phyloP scores from a whole-genome alignment of 64 coral and sea anemone species.

The Pachyseris speciosa region DNA sequence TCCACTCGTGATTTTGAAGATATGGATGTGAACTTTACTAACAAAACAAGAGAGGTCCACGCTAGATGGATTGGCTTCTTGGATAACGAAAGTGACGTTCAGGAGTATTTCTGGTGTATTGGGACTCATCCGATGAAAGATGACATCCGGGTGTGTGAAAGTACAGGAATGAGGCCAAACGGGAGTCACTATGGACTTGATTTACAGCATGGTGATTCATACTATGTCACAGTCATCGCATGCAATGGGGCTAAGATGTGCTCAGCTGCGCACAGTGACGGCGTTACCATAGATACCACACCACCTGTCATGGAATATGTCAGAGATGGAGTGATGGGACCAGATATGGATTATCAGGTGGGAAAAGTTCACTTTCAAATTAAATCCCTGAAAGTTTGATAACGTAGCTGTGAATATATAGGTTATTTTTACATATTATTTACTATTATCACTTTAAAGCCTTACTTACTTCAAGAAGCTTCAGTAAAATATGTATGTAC shows the following conservation, averaged over 20 bases:
- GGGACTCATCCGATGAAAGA: constrained; percentile 79
- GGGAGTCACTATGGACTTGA: constrained; percentile 77
- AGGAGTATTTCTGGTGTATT: constrained; percentile 93
- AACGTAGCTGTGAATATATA: too few relatives aligned
- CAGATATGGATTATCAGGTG: constrained; percentile 98
- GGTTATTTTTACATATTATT: too few relatives aligned
- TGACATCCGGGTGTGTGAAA: constrained; percentile 81
- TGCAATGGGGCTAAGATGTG: constrained; percentile 92
- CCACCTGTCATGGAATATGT: constrained; percentile 87
- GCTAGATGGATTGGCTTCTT: constrained; percentile 96
- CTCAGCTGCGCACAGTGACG: constrained; percentile 82
- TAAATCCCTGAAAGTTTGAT: too few relatives aligned
- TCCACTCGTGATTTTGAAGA: constrained; percentile 81
- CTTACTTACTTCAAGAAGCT: too few relatives aligned
- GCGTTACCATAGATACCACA: constrained; percentile 84
- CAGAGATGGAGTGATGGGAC: constrained; percentile 93
- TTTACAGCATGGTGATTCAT: constrained; percentile 68
- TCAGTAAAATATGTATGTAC: too few relatives aligned
- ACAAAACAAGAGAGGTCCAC: constrained; percentile 74
- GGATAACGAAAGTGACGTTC: constrained; percentile 95
- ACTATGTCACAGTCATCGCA: constrained; percentile 84
- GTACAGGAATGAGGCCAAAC: constrained; percentile 70
- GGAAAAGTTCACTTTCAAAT: too few relatives aligned
- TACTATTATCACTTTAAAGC: too few relatives aligned
- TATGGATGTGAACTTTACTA: constrained; percentile 87